A percentile compares a stretch with the other conserved stretches of the same genome.
Evolutionary conservation across 2,797 vertebrate genomes (phyloP).

Genomic region (Megaceryle alcyon): DNA sequence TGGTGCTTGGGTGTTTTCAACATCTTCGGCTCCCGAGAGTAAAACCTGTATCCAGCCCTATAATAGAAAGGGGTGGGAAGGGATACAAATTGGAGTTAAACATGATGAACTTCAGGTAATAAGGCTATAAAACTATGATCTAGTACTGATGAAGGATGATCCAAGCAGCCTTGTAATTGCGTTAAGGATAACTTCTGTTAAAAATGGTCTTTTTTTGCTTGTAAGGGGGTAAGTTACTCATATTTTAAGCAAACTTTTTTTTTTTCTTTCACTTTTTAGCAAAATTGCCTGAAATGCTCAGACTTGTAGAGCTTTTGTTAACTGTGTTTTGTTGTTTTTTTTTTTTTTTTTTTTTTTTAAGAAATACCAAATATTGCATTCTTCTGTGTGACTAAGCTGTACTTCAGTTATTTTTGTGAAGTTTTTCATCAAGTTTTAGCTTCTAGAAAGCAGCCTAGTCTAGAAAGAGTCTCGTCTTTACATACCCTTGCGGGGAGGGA

Average conservation of each 20-base stretch:
- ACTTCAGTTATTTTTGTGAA: not conserved
- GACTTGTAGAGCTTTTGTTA: not conserved
- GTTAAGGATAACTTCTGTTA: not conserved
- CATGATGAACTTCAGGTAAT: not conserved
- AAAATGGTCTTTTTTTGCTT: not conserved
- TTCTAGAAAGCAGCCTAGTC: not conserved
- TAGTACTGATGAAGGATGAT: not conserved
- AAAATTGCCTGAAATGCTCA: not conserved
- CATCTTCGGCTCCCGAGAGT: not conserved
- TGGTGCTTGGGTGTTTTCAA: not conserved
- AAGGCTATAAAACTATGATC: not conserved
- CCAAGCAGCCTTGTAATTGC: not conserved
- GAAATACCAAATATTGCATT: not conserved
- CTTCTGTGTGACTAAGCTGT: not conserved
- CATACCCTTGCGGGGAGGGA: not conserved
- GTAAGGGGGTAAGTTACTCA: not conserved
- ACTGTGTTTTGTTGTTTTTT: not conserved
- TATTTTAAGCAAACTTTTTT: not conserved
- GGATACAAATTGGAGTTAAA: not conserved
- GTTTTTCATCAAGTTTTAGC: not conserved
- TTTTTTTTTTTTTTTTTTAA: not conserved
- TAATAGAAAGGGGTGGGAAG: not conserved
- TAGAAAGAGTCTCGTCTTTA: not conserved
- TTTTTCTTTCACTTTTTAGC: not conserved
- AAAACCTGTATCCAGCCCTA: not conserved